These are phyloP conservation scores for Ascidia mentula DNA, from an alignment of 23 tunicate genomes.

Conservation along the genomic window DNA sequence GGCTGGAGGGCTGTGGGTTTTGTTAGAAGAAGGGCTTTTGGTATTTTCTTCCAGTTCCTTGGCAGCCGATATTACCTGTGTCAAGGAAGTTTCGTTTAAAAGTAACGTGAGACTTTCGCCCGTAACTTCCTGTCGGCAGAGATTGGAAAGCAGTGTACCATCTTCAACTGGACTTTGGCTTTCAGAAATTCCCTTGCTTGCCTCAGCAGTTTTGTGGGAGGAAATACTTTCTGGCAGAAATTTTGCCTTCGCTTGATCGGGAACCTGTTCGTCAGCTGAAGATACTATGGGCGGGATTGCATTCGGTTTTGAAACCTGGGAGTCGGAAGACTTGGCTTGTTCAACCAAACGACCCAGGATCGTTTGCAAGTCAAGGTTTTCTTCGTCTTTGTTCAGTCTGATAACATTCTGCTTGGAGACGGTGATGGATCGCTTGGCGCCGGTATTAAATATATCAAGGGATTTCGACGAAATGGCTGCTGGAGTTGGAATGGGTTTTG, in stretches of 20 bases:
- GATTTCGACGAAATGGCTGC: background rate
- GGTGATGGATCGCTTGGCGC: background rate
- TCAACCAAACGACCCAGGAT: background rate
- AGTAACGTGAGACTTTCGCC: conserved; percentile 34
- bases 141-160: background rate
- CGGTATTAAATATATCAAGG: background rate
- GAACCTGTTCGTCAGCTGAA: too few relatives aligned
- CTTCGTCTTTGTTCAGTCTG: background rate
- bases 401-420: background rate
- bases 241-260: too few relatives aligned
- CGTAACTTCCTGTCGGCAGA: conserved; percentile 28
- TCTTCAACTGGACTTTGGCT: background rate
- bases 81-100: conserved; percentile 50
- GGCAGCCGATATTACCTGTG: conserved; percentile 37
- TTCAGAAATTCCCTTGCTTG: too few relatives aligned
- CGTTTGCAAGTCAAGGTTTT: background rate
- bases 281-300: too few relatives aligned
- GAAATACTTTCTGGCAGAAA: too few relatives aligned
- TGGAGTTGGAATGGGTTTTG: background rate
- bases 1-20: background rate
- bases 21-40: background rate
- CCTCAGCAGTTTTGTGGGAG: too few relatives aligned
- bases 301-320: background rate
- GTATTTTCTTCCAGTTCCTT: background rate
- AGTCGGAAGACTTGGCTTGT: background rate